Conservation (phyloP, 2,888 invertebrate genomes). For the Dioctria linearis region DNA sequence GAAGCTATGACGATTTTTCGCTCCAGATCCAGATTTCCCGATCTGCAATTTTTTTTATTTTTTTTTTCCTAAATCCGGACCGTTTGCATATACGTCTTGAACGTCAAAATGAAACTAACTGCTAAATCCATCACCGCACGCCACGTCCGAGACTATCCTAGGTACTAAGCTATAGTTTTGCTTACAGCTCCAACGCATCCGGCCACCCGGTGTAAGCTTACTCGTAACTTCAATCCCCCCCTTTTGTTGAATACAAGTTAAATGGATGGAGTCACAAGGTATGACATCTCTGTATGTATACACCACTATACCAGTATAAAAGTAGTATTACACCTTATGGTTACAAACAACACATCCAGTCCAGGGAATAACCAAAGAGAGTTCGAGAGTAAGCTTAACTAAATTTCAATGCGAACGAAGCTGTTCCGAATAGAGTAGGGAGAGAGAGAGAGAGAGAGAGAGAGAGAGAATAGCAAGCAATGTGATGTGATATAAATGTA, state of each 20-base stretch:
- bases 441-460: too few relatives aligned
- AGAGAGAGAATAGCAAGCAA: not conserved
- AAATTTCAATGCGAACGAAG: constrained; percentile 16
- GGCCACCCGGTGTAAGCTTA: constrained; percentile 56
- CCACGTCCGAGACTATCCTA: constrained; percentile 56
- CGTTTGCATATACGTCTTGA: constrained; percentile 45
- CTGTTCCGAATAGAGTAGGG: too few relatives aligned
- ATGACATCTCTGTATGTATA: constrained; percentile 33
- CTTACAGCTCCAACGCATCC: constrained; percentile 50
- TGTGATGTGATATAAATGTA: not conserved
- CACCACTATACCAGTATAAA: not conserved
- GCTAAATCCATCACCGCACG: constrained; percentile 37
- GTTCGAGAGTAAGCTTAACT: constrained; percentile 20
- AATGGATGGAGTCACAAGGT: constrained; percentile 50
- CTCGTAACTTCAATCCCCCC: constrained; percentile 46
- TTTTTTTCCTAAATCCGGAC: constrained; percentile 7
- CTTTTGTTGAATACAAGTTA: constrained; percentile 22
- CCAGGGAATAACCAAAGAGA: constrained; percentile 23
- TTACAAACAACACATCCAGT: constrained; percentile 13
- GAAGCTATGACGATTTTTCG: not conserved
- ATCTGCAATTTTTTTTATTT: too few relatives aligned
- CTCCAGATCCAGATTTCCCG: not conserved
- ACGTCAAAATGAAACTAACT: constrained; percentile 46
- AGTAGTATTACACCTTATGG: too few relatives aligned
- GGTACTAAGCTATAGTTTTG: constrained; percentile 54